Evolutionary conservation across 2,888 invertebrate genomes (phyloP).

Genomic region (Cataglyphis livida): DNA sequence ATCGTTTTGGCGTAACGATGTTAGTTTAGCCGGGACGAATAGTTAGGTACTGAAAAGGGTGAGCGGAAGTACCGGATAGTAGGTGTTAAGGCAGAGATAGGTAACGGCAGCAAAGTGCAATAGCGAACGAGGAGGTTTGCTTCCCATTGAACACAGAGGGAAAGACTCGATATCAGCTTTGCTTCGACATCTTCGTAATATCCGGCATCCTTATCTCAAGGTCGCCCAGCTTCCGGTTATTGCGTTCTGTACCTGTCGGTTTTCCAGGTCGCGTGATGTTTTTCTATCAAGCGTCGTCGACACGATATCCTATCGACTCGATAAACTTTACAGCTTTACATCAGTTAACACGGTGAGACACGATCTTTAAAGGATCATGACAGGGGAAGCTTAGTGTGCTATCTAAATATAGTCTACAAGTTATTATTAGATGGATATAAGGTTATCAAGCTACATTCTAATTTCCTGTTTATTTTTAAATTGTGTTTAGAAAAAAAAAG

Average conservation of each 20-base stretch:
- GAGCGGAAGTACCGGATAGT: slow-evolving; percentile 30
- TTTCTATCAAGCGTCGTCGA: slow-evolving; percentile 33
- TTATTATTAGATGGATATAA: not conserved
- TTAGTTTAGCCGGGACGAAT: slow-evolving; percentile 74
- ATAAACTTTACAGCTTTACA: slow-evolving; percentile 28
- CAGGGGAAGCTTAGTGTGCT: not conserved
- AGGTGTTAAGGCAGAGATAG: slow-evolving; percentile 43
- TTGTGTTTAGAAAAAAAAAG: not conserved
- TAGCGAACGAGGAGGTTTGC: not conserved
- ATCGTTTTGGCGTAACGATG: slow-evolving; percentile 75
- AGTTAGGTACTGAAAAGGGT: slow-evolving; percentile 62
- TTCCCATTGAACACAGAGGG: not conserved
- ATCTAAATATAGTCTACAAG: not conserved
- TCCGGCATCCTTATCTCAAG: slow-evolving; percentile 65
- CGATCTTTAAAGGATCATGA: slow-evolving; percentile 22
- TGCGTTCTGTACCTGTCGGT: slow-evolving; percentile 19
- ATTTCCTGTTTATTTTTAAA: not conserved
- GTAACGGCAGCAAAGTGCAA: slow-evolving; percentile 24
- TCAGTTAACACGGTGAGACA: slow-evolving; percentile 4
- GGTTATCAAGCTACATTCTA: not conserved
- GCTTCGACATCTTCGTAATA: slow-evolving; percentile 59
- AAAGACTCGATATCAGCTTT: not conserved
- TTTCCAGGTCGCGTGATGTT: slow-evolving; percentile 22
- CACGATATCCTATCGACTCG: slow-evolving; percentile 13
- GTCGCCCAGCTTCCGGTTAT: slow-evolving; percentile 45